Evolutionary conservation across 2,113 vertebrate genomes (phyloP), one percentile per base, ranked within the genome.

Genomic region (Heterotis niloticus): DNA sequence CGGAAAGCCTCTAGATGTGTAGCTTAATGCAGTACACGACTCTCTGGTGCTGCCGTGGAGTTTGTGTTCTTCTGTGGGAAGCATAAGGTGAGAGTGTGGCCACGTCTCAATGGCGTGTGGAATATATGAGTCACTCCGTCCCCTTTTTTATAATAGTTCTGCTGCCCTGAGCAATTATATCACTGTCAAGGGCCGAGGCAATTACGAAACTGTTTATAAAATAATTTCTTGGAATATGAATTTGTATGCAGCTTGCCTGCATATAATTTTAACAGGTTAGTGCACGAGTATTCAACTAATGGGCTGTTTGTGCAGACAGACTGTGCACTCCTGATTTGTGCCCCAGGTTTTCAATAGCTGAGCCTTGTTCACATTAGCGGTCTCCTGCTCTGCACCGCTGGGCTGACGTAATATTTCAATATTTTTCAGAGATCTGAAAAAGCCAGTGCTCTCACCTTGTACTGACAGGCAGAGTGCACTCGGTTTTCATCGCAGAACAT

Each of bases 111-210:
- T 57, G 59, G 14, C 81, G 11, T 51, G 66, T 78, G 81, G 75
- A 85, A 82, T 71, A 65, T 64, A 81, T 83, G 81, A 85, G 76
- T 82, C 79, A 85, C 68, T 60, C 34, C 76, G 82, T 60, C 68
- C 52, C 13, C 26, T 62, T 65, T 64, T 66, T n/a, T 12, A 28
- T 69, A 23, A 18, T 10, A n/a, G 57, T 56, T 54, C 23, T 78
- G 4, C 51, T 67, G 70, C 52, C 70, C 59, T 64, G 24, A 77
- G 66, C 67, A 70, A 78, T 78, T 62, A 69, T 59, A 24, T 62
- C 56, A 75, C 57, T 28, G 16, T 10, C 24, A 75, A 52, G 24
- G 59, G 56, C 17, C 70, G 56, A 78, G 56, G 20, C 10, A 57
- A 29, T 77, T 77, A 67, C 24, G 56, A 12, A n/a, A 54, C 52